Evolutionary conservation across 2,888 invertebrate species (phyloP).

Genomic region (Sinotaia quadrata): DNA sequence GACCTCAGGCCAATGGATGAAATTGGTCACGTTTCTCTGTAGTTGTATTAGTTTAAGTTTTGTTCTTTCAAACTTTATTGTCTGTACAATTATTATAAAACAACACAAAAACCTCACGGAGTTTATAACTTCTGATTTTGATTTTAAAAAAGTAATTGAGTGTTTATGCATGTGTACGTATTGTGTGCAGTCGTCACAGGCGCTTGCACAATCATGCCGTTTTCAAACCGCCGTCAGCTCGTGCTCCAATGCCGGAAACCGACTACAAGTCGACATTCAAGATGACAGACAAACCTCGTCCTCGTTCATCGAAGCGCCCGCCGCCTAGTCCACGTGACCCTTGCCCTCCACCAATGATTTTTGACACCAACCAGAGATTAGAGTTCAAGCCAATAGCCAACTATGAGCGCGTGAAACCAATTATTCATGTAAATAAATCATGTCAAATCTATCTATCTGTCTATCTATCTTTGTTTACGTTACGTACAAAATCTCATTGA

Average conservation of each 20-base stretch:
- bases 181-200: slow-evolving; percentile 50
- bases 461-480: no score
- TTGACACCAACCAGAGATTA: slow-evolving; percentile 62
- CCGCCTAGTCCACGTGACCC: slow-evolving; percentile 54
- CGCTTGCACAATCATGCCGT: slow-evolving; percentile 35
- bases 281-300: slow-evolving; percentile 48
- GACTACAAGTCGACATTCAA: slow-evolving; percentile 64
- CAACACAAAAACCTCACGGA: no score
- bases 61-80: no score
- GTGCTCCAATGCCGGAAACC: slow-evolving; percentile 45
- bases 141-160: no score
- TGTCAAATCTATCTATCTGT: no score
- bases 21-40: no score
- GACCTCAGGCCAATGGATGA: no score
- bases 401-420: slow-evolving; percentile 54
- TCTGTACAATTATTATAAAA: no score
- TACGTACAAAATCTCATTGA: no score
- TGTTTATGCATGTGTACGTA: no score
- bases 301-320: slow-evolving; percentile 67
- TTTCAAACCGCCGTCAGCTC: neutral
- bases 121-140: no score
- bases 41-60: no score
- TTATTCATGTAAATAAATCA: slow-evolving; percentile 50
- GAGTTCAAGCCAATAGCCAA: slow-evolving; percentile 54
- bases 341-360: slow-evolving; percentile 59